Conservation (phyloP, 2,797 vertebrate genomes). For the Ceyx erithaca region DNA sequence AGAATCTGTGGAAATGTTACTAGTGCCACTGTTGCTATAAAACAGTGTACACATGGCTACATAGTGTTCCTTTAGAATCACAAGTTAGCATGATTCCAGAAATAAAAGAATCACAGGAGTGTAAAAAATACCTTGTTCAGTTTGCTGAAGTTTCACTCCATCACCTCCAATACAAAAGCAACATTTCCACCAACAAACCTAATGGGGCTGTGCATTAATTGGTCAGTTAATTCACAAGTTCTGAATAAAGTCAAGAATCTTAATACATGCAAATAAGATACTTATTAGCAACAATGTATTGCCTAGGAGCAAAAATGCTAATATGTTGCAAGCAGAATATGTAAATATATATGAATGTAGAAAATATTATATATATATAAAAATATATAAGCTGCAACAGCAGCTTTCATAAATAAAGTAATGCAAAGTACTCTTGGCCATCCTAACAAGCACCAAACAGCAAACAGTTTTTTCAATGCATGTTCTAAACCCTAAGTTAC, state of each 20-base stretch:
- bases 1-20: conserved; percentile 4
- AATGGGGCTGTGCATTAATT: not conserved
- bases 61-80: not conserved
- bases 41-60: not conserved
- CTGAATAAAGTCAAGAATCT: not conserved
- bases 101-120: not conserved
- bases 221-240: not conserved
- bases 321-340: not conserved
- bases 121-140: not conserved
- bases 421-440: not conserved
- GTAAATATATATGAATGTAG: not conserved
- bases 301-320: not conserved
- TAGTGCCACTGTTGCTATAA: conserved; percentile 35
- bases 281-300: not conserved
- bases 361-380: not conserved
- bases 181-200: not conserved
- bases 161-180: not conserved
- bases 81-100: not conserved
- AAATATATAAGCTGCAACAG: not conserved
- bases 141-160: not conserved
- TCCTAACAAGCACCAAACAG: not conserved
- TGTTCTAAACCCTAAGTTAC: not conserved
- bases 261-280: not conserved
- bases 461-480: not conserved
- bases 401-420: not conserved